Percentiles rank a stretch among this genome's conserved stretches.
These are phyloP conservation scores for Doris montereyensis DNA, from an alignment of 2,888 invertebrate genomes.

Conservation along the genomic window DNA sequence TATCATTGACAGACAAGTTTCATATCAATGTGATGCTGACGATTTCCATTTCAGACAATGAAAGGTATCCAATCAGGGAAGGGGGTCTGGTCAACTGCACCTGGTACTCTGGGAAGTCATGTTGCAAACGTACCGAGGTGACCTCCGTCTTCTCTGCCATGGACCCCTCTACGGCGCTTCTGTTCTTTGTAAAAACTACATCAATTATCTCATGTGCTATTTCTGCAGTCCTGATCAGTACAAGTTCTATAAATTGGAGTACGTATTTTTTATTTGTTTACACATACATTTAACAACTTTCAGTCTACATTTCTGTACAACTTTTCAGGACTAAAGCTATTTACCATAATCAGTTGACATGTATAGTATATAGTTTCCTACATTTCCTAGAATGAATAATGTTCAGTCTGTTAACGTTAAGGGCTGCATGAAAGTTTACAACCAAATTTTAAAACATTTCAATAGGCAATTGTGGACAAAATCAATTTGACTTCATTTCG, in stretches of 20 bases:
- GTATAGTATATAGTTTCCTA: not conserved
- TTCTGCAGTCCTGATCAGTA: conserved; percentile 73
- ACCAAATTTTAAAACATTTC: no score
- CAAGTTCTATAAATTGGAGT: conserved; percentile 65
- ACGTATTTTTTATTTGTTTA: not conserved
- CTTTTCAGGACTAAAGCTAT: not conserved
- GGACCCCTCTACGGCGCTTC: conserved; percentile 68
- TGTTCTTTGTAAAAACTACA: conserved; percentile 64
- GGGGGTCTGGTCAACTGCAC: conserved; percentile 72
- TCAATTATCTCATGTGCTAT: conserved; percentile 73
- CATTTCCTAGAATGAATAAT: no score
- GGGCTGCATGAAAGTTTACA: no score
- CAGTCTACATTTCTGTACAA: not conserved
- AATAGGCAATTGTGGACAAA: no score
- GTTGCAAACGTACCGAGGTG: conserved; percentile 73
- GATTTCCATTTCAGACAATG: conserved; percentile 54
- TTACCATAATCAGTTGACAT: no score
- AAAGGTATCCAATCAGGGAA: conserved; percentile 59
- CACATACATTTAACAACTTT: no score
- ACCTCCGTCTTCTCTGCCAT: conserved; percentile 71
- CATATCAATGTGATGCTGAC: no score
- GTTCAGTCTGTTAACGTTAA: no score
- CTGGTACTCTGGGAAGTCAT: conserved; percentile 71
- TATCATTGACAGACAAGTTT: no score
- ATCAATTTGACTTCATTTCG: no score